Conservation (phyloP, 2,888 invertebrate genomes). For the Apodemia hepburni region DNA sequence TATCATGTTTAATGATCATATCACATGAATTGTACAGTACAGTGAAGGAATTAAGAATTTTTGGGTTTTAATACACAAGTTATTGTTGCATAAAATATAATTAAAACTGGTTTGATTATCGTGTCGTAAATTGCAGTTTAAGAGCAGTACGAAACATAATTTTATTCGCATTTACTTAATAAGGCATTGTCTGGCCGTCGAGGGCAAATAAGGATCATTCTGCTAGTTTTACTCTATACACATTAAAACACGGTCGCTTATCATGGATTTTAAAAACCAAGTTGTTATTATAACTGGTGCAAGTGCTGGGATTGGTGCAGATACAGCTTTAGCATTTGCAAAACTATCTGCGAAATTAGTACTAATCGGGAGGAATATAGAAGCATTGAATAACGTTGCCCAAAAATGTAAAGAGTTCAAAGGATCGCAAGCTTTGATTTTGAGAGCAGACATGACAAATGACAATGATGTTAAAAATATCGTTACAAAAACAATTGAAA, state of each 20-base stretch:
- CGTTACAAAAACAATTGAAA: constrained; percentile 82
- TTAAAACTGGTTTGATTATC: no score
- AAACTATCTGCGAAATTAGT: constrained; percentile 83
- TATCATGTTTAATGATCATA: no score
- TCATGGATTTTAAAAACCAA: constrained; percentile 81
- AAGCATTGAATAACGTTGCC: constrained; percentile 82
- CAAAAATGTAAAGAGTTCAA: constrained; percentile 72
- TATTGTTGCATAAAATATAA: no score
- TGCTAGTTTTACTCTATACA: background rate
- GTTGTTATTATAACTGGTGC: constrained; percentile 84
- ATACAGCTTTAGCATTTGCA: constrained; percentile 83
- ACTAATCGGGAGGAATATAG: constrained; percentile 84
- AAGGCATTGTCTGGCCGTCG: no score
- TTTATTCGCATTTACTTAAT: no score
- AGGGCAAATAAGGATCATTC: background rate
- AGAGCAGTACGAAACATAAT: no score
- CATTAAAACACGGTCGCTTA: background rate
- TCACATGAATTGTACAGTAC: no score
- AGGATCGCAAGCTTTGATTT: constrained; percentile 72
- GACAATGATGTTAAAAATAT: constrained; percentile 84
- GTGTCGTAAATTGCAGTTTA: no score
- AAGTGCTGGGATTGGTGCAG: constrained; percentile 87
- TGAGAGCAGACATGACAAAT: constrained; percentile 83
- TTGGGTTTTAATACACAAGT: no score
- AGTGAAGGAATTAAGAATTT: no score